A percentile compares a stretch with the other conserved stretches of the same genome.
Conservation (phyloP, 2,888 invertebrate genomes). For the Drosophila subsilvestris region DNA sequence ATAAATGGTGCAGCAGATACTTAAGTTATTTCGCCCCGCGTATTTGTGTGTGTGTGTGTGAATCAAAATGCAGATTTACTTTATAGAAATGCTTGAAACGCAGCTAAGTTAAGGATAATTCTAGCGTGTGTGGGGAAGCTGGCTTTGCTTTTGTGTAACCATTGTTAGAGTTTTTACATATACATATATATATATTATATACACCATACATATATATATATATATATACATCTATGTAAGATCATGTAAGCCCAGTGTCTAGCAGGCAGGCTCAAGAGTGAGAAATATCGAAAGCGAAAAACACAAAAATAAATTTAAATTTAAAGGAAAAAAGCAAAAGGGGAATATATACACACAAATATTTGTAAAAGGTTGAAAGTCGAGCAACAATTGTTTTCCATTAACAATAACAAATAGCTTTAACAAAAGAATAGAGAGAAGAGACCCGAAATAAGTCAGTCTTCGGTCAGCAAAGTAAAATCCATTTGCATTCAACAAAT, state of each 20-base stretch:
- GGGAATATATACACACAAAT: slow-evolving; percentile 39
- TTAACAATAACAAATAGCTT: slow-evolving; percentile 71
- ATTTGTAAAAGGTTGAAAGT: slow-evolving; percentile 18
- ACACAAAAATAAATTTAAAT: slow-evolving; percentile 16
- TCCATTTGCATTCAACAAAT: slow-evolving; percentile 28
- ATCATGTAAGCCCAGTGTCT: slow-evolving; percentile 72
- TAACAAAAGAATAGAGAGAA: slow-evolving; percentile 58
- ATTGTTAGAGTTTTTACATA: slow-evolving; percentile 68
- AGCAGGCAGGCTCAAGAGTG: slow-evolving; percentile 73
- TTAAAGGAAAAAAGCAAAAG: slow-evolving; percentile 36
- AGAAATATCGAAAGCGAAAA: slow-evolving; percentile 57
- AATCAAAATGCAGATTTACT: slow-evolving; percentile 59
- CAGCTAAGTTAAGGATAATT: slow-evolving; percentile 56
- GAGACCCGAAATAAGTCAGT: slow-evolving; percentile 6
- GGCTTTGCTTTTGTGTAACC: slow-evolving; percentile 71
- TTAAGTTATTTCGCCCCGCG: slow-evolving; percentile 44
- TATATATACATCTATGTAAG: slow-evolving; percentile 53
- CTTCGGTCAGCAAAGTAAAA: slow-evolving; percentile 8
- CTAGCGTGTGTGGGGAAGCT: slow-evolving; percentile 37
- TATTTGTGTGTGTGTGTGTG: slow-evolving; percentile 1
- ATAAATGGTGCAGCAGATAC: slow-evolving; percentile 46
- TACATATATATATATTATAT: slow-evolving; percentile 39
- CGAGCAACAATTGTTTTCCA: slow-evolving; percentile 69
- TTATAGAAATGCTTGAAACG: slow-evolving; percentile 70
- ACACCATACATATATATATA: slow-evolving; percentile 32